These are phyloP conservation scores for Heliconius charithonia DNA, from an alignment of 2,888 invertebrate species.

Conservation along the genomic window DNA sequence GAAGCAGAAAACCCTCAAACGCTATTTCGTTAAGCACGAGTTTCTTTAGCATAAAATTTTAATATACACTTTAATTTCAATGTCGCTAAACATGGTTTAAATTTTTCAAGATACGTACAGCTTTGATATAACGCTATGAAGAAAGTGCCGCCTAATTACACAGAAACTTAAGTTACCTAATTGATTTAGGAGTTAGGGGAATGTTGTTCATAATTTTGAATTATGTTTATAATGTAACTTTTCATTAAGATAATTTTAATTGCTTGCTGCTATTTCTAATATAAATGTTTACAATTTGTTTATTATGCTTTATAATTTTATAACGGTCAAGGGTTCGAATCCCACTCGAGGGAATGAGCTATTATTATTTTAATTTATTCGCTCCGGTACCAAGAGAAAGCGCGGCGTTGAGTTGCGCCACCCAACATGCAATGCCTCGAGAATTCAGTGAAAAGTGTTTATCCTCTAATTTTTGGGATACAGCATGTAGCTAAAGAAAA, in stretches of 20 bases:
- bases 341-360: too few species aligned
- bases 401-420: too few species aligned
- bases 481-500: too few species aligned
- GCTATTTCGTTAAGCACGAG: slow-evolving; percentile 2
- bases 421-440: too few species aligned
- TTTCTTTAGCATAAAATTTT: slow-evolving; percentile 14
- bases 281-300: not conserved
- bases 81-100: slow-evolving; percentile 24
- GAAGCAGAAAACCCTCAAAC: slow-evolving; percentile 21
- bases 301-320: too few species aligned
- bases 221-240: slow-evolving; percentile 13
- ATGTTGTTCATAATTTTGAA: slow-evolving; percentile 16
- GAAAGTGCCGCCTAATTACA: slow-evolving; percentile 46
- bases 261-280: not conserved
- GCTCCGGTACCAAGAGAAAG: too few species aligned
- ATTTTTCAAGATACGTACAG: slow-evolving; percentile 26
- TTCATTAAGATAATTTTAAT: slow-evolving; percentile 5
- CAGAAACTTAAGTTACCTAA: slow-evolving; percentile 44
- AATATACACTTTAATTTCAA: slow-evolving; percentile 19
- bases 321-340: too few species aligned
- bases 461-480: too few species aligned
- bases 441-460: too few species aligned
- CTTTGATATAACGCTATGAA: slow-evolving; percentile 33
- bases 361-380: too few species aligned
- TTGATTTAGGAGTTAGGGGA: slow-evolving; percentile 42